Evolutionary conservation across 2,888 invertebrate species (phyloP).

Genomic region (Sarcophaga subvicina): DNA sequence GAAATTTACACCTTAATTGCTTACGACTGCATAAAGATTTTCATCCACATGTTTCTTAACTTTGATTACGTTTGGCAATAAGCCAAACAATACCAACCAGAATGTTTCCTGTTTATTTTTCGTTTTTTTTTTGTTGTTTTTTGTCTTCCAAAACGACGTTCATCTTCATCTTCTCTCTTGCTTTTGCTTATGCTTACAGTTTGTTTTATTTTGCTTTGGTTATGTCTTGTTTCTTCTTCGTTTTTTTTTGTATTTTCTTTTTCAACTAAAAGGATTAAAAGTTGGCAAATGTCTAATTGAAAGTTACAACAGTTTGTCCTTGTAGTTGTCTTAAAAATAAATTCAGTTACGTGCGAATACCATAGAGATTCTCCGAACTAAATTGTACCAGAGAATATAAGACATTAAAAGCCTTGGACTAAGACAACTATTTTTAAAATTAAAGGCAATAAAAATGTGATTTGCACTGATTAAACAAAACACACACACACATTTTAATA

Average conservation of each 20-base stretch:
- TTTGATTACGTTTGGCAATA: constrained; percentile 59
- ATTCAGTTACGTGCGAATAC: constrained; percentile 50
- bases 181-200: neutral
- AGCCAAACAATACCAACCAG: constrained; percentile 44
- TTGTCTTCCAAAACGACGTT: no score
- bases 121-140: no score
- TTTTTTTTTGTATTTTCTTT: constrained; percentile 2
- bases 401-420: no score
- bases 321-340: constrained; percentile 51
- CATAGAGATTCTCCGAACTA: constrained; percentile 3
- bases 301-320: constrained; percentile 63
- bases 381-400: no score
- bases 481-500: no score
- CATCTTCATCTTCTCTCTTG: constrained; percentile 5
- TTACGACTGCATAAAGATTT: constrained; percentile 56
- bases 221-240: neutral
- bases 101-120: constrained; percentile 46
- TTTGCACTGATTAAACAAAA: no score
- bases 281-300: constrained; percentile 62
- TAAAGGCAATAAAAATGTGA: no score
- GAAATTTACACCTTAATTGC: constrained; percentile 68
- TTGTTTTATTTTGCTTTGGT: neutral
- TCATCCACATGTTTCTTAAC: constrained; percentile 59
- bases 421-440: no score
- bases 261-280: constrained; percentile 60